A percentile compares a stretch with the other conserved stretches of the same genome.
Evolutionary conservation across 2,113 vertebrate genomes (phyloP).

Genomic region (Chroicocephalus ridibundus): DNA sequence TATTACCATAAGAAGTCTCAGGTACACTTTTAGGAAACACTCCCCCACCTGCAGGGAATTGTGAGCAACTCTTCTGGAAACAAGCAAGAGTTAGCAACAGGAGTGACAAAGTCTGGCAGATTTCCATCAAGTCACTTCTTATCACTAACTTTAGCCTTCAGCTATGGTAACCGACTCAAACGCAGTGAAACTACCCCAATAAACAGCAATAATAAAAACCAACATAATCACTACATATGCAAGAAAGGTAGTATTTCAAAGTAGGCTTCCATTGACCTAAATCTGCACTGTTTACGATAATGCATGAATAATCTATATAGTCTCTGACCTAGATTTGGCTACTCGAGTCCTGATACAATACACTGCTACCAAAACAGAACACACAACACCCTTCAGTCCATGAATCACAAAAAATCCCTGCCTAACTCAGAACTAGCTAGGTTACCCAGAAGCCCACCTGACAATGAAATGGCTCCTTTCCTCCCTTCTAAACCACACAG

Average conservation of each 20-base stretch:
- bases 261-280: neutral
- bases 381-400: neutral
- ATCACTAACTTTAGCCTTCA: neutral
- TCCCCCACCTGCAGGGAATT: neutral
- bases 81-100: neutral
- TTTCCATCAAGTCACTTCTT: neutral
- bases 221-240: neutral
- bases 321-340: neutral
- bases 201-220: neutral
- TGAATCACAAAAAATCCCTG: neutral
- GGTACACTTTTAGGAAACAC: neutral
- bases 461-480: neutral
- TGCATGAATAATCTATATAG: neutral
- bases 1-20: neutral
- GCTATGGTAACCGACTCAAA: neutral
- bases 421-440: neutral
- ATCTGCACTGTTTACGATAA: neutral
- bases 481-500: neutral
- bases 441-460: neutral
- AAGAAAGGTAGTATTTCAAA: neutral
- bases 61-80: neutral
- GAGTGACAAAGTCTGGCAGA: neutral
- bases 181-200: neutral
- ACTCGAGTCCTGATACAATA: neutral
- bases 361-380: neutral